A percentile compares a stretch with the other conserved stretches of the same genome.
Conservation (phyloP, 1,140 invertebrate species). For the Drosophila kepulauana region DNA sequence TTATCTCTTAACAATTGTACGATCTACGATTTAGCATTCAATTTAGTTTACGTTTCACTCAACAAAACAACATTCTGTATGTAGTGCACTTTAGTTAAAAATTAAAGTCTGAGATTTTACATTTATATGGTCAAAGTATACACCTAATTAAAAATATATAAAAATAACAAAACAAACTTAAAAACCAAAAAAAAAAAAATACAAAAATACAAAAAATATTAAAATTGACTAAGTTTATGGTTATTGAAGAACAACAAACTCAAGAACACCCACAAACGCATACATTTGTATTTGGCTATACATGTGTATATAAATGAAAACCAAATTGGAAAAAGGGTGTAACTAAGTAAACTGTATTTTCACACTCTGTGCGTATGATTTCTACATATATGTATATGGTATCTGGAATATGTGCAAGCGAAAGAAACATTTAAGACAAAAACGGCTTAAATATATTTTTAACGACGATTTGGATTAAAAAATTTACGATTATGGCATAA, state of each 20-base stretch:
- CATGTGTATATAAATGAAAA: slow-evolving; percentile 35
- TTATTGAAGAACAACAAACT: slow-evolving; percentile 49
- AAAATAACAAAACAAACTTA: slow-evolving; percentile 36
- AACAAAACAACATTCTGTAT: slow-evolving; percentile 56
- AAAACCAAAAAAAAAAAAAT: slow-evolving; percentile 14
- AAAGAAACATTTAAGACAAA: slow-evolving; percentile 57
- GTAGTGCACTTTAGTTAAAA: slow-evolving; percentile 83
- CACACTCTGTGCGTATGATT: slow-evolving; percentile 60
- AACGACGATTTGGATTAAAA: slow-evolving; percentile 70
- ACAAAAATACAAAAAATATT: slow-evolving; percentile 26
- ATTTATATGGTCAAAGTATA: slow-evolving; percentile 76
- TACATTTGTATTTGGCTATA: slow-evolving; percentile 64
- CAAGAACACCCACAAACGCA: slow-evolving; percentile 26
- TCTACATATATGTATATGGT: slow-evolving; percentile 43
- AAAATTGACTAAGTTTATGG: slow-evolving; percentile 72
- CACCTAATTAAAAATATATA: slow-evolving; percentile 55
- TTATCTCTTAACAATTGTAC: slow-evolving; percentile 19
- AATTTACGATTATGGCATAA: slow-evolving; percentile 79
- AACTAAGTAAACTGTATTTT: slow-evolving; percentile 54
- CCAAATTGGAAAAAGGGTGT: slow-evolving; percentile 11
- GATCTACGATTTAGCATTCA: slow-evolving; percentile 11
- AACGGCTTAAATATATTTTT: slow-evolving; percentile 76
- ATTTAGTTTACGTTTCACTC: slow-evolving; percentile 57
- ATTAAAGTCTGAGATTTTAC: slow-evolving; percentile 84
- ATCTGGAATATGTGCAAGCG: slow-evolving; percentile 57